Percentiles rank a stretch among this genome's conserved stretches.
These are phyloP conservation scores for Macroglossus sobrinus DNA, from an alignment of 2,113 vertebrate species.

Conservation along the genomic window DNA sequence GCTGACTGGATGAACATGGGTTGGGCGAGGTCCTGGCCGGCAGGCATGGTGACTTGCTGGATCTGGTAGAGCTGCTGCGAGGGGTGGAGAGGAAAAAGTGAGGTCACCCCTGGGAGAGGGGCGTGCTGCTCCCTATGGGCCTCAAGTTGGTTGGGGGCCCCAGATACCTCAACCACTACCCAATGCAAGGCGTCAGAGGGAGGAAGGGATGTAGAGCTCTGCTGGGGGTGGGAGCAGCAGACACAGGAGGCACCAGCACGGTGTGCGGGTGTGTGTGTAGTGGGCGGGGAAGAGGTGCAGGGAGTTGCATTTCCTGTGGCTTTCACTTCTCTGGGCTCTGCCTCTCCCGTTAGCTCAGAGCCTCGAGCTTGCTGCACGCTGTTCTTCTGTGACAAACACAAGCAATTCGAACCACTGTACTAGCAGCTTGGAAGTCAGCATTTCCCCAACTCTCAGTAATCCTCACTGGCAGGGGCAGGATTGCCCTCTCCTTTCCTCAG, in stretches of 20 bases:
- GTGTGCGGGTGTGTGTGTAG: slow-evolving; percentile 9
- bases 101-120: slow-evolving; percentile 57
- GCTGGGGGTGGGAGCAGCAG: slow-evolving; percentile 32
- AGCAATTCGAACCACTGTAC: slow-evolving; percentile 43
- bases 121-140: slow-evolving; percentile 35
- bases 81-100: slow-evolving; percentile 33
- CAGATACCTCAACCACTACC: slow-evolving; percentile 56
- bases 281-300: slow-evolving; percentile 34
- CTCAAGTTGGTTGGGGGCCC: slow-evolving; percentile 36
- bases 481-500: neutral
- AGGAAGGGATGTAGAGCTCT: neutral
- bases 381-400: slow-evolving; percentile 65
- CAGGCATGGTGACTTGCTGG: slow-evolving; percentile 99
- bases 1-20: slow-evolving; percentile 99
- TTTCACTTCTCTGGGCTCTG: slow-evolving; percentile 61
- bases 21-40: slow-evolving; percentile 95
- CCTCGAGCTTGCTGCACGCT: slow-evolving; percentile 45
- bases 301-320: slow-evolving; percentile 43
- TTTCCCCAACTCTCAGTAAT: neutral
- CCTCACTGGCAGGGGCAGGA: neutral
- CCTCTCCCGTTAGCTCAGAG: slow-evolving; percentile 64
- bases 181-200: slow-evolving; percentile 2
- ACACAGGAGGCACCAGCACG: slow-evolving; percentile 32
- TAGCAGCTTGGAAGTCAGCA: slow-evolving; percentile 51
- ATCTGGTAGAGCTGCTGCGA: slow-evolving; percentile 98